Evolutionary conservation across 2,888 invertebrate genomes (phyloP), one percentile per base, ranked within the genome.

Genomic region (Mythimna impura): DNA sequence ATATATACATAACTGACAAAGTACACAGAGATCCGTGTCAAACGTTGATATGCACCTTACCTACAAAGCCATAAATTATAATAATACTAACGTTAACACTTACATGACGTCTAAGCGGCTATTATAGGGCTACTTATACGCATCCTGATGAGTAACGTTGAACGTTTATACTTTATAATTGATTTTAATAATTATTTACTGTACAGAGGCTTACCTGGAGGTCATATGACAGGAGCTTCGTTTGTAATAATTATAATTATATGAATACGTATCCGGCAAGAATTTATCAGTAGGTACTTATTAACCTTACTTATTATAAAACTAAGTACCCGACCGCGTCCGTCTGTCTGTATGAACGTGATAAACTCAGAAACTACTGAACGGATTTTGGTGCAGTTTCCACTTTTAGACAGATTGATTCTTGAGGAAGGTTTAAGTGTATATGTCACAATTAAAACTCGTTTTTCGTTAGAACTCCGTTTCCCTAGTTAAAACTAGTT

Each of bases 61-160:
- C 12, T 10, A 34, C 47, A 63, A 34, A 66, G 63, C 50, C n/a
- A 75, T 74, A 63, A 66, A 77, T 77, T 67, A 74, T 74, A 22
- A 60, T 55, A 67, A 74, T 64, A 50, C 65, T 14, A 30, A 17
- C 30, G n/a, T 66, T 10, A 36, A 64, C 80, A 74, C 66, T 54
- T 34, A 80, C 62, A 20, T 74, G 58, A 77, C 50, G 54, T 64
- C 7, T 66, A n/a, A 47, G 10, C 12, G 25, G n/a, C 20, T 58
- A 66, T 63, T 73, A 66, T n/a, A 55, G 34, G 47, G 25, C 9
- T 52, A 17, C 54, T 64, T 1, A 60, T 1, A 66, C 12, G 40
- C 55, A 57, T 54, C 54, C 8, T 55, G 58, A 74, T 80, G 80
- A 80, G 58, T 74, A 64, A 80, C 74, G 63, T 25, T 60, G 25